Percentiles rank a stretch among this genome's conserved stretches.
These are phyloP conservation scores for Caretta caretta DNA, from an alignment of 2,113 vertebrate species.

Conservation along the genomic window DNA sequence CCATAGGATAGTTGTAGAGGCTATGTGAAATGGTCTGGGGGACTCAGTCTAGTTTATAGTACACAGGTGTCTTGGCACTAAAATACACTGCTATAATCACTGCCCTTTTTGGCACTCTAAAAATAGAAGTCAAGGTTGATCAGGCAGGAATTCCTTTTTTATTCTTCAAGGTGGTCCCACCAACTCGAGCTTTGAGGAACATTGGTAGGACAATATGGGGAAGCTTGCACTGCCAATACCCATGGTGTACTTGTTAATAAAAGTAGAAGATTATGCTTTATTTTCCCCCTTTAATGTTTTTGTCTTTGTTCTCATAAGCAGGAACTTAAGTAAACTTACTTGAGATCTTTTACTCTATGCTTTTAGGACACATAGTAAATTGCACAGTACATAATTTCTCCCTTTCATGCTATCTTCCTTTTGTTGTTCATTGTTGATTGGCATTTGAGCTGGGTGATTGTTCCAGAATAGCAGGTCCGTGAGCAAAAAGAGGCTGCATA, in stretches of 20 bases:
- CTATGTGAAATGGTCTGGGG: neutral
- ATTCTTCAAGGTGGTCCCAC: neutral
- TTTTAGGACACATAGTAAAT: neutral
- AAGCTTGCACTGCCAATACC: conserved; percentile 17
- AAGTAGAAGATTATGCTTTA: neutral
- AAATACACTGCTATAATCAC: neutral
- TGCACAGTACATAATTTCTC: neutral
- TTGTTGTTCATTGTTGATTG: neutral
- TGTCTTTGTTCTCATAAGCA: neutral
- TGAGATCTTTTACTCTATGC: neutral
- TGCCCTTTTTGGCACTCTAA: neutral
- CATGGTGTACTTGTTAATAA: neutral
- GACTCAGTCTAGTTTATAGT: neutral
- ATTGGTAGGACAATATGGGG: neutral
- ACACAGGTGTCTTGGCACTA: neutral
- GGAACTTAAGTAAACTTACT: conserved; percentile 1
- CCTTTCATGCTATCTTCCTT: neutral
- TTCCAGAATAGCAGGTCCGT: neutral
- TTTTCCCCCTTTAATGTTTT: fast-evolving
- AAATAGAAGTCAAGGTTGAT: neutral
- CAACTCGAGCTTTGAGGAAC: neutral
- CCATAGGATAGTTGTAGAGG: neutral
- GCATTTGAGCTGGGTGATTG: neutral
- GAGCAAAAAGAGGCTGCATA: neutral
- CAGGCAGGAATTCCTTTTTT: neutral